Base-by-base conservation (phyloP, 2,888 invertebrate genomes). In the Melanotus villosus region DNA sequence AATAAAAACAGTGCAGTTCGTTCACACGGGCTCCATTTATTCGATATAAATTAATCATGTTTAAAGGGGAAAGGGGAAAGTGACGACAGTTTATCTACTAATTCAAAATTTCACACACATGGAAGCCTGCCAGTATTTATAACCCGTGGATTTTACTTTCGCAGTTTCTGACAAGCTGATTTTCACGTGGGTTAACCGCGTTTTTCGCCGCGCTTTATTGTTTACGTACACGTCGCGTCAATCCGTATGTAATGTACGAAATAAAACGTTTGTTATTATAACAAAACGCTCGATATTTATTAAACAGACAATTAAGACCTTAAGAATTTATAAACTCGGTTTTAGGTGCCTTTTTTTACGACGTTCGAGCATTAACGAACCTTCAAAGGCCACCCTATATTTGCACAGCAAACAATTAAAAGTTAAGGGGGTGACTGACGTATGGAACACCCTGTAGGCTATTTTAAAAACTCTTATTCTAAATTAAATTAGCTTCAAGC, bases 151-250 rank as follows among this genome's bases (percentile, higher is more conserved):
- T n/a, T n/a, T n/a, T n/a, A n/a, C n/a, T n/a, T n/a, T 43, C 43
- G 63, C 41, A 56, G 67, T 38, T 52, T 68, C 32, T 68, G 62
- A 68, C 57, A 57, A 41, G 63, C 47, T 47, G 45, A 68, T 68
- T 68, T 68, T 68, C 57, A 58, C 34, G 23, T 23, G 19, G 54
- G 16, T 3, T 63, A 21, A 50, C 26, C 52, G 60, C 50, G 57
- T 63, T 62, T 60, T 45, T n/a, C n/a, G n/a, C 41, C 41, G 30
- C 54, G 12, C 16, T 14, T n/a, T 19, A 62, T 36, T 68, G 68
- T 68, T 68, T 68, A 68, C 58, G 58, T 57, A 36, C 21, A 26
- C 32, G 34, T 38, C 57, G 26, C 58, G 63, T 58, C 68, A 63
- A 57, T 63, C 32, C 16, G 19, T 32, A 56, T 19, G 63, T 64